Conservation (phyloP, 2,113 vertebrate genomes). For the Peucedramus taeniatus region DNA sequence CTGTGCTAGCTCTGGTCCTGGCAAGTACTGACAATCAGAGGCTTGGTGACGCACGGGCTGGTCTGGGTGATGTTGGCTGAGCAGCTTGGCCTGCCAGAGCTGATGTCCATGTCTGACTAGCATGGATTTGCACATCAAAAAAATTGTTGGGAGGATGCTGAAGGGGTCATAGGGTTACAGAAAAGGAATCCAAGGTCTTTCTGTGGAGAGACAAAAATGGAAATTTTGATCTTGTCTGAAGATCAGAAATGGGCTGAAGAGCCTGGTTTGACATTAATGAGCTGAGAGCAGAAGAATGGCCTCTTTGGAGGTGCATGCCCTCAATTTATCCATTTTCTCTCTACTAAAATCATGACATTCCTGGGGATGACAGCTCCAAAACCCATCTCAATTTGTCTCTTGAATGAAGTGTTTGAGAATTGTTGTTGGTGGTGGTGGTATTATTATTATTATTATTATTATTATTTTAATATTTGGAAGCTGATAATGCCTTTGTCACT, state of each 20-base stretch:
- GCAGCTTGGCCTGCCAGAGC: not conserved
- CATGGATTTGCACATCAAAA: not conserved
- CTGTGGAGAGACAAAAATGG: not conserved
- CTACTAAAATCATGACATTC: not conserved
- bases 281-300: not conserved
- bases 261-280: not conserved
- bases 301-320: slow-evolving; percentile 7
- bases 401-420: not conserved
- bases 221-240: slow-evolving; percentile 32
- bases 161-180: not conserved
- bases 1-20: not conserved
- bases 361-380: not conserved
- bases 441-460: not conserved
- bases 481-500: not conserved
- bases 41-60: rapidly evolving
- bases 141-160: not conserved
- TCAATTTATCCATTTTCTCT: slow-evolving; percentile 30
- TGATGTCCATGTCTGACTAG: not conserved
- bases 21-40: not conserved
- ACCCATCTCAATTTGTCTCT: not conserved
- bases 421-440: not conserved
- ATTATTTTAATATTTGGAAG: not conserved
- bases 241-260: not conserved
- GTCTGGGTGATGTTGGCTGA: not conserved
- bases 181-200: not conserved